Evolutionary conservation across 1,140 invertebrate genomes (phyloP).

Genomic region (Macrobrachium rosenbergii): DNA sequence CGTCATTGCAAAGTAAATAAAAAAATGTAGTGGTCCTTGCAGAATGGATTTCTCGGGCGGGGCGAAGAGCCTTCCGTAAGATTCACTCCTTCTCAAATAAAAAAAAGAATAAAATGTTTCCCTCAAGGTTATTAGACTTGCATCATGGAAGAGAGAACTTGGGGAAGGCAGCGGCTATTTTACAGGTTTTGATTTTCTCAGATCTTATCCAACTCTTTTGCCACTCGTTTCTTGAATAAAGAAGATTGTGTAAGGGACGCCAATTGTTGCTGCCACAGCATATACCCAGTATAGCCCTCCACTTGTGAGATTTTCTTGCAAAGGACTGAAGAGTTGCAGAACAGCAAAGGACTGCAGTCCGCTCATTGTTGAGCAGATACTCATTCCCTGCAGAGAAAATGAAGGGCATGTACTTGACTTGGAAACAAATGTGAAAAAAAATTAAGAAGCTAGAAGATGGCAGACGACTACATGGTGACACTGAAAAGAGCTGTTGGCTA

Average conservation of each 20-base stretch:
- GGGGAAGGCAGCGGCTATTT: too few relatives aligned
- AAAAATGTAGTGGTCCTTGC: too few relatives aligned
- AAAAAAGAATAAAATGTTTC: too few relatives aligned
- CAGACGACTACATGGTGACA: background rate
- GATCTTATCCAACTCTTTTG: background rate
- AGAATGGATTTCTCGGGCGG: too few relatives aligned
- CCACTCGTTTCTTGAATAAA: background rate
- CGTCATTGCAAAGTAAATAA: too few relatives aligned
- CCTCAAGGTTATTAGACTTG: too few relatives aligned
- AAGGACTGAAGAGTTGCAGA: background rate
- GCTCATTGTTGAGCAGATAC: background rate
- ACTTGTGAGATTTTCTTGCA: background rate
- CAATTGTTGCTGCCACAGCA: background rate
- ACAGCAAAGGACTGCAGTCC: background rate
- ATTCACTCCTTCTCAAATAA: too few relatives aligned
- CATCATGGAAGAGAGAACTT: too few relatives aligned
- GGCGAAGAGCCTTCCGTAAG: too few relatives aligned
- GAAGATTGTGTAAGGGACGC: background rate
- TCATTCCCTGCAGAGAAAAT: background rate
- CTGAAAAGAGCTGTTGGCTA: background rate
- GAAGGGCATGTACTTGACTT: too few relatives aligned
- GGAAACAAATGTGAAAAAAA: background rate
- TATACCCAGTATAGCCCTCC: background rate
- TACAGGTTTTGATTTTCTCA: too few relatives aligned
- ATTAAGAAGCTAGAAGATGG: background rate